Conservation (phyloP, 2,113 vertebrate species). For the Diadophis punctatus region DNA sequence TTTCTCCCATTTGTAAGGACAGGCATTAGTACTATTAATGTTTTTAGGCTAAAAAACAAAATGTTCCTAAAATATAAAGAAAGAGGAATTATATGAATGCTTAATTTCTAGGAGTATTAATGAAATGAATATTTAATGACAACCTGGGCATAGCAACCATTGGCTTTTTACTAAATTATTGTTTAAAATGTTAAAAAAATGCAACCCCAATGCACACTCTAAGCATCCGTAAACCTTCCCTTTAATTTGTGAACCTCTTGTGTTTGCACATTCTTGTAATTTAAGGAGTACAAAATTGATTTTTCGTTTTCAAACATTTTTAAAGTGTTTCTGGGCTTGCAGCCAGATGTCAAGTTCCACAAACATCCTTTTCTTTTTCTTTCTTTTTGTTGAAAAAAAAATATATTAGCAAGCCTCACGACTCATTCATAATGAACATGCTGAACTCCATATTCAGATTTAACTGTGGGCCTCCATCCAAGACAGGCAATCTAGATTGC, state of each 20-base stretch:
- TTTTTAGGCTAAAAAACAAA: background rate
- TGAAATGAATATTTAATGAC: background rate
- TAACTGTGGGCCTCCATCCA: background rate
- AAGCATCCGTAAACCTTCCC: background rate
- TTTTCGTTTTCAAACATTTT: constrained; percentile 18
- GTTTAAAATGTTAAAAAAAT: background rate
- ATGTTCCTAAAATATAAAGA: background rate
- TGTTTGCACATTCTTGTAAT: constrained; percentile 9
- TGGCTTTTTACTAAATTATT: background rate
- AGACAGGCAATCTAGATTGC: background rate
- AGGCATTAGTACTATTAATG: background rate
- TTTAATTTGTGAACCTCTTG: constrained; percentile 13
- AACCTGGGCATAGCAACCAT: background rate
- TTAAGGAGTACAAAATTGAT: background rate
- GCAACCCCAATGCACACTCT: background rate
- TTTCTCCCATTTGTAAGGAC: background rate
- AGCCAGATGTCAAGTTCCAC: constrained; percentile 20
- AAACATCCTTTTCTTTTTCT: background rate
- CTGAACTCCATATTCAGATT: background rate
- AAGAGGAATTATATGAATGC: background rate
- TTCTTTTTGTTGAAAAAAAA: constrained; percentile 3
- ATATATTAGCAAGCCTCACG: background rate
- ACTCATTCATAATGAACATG: constrained; percentile 22
- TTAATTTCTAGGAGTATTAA: background rate
- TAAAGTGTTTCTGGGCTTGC: constrained; percentile 3